Percentiles rank a stretch among this genome's conserved stretches.
These are phyloP conservation scores for Gulo gulo DNA, from an alignment of 2,113 vertebrate species.

Conservation along the genomic window DNA sequence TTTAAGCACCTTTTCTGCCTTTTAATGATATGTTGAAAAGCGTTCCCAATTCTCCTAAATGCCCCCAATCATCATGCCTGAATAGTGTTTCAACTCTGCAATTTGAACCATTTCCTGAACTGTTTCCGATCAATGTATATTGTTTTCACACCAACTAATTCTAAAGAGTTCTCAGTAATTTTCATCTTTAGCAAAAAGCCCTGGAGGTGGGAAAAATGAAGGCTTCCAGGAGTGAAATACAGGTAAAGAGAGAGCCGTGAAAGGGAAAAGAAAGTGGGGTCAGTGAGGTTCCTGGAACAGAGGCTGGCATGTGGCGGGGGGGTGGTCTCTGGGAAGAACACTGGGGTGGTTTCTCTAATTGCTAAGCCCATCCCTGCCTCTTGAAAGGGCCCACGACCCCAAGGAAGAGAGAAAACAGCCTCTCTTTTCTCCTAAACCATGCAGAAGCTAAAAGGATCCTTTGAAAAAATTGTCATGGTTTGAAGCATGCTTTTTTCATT, in stretches of 20 bases:
- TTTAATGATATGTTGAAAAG: slow-evolving; percentile 21
- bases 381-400: not conserved
- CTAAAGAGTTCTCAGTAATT: slow-evolving; percentile 44
- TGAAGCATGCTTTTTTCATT: not conserved
- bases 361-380: not conserved
- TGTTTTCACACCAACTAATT: slow-evolving; percentile 49
- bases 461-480: not conserved
- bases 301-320: not conserved
- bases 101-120: slow-evolving; percentile 57
- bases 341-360: not conserved
- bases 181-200: slow-evolving; percentile 18
- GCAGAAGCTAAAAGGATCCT: not conserved
- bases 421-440: not conserved
- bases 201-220: not conserved
- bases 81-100: slow-evolving; percentile 45
- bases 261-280: not conserved
- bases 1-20: not conserved
- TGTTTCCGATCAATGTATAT: not conserved
- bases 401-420: not conserved
- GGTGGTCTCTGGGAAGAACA: not conserved
- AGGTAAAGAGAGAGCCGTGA: not conserved
- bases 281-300: not conserved
- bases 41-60: slow-evolving; percentile 20
- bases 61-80: not conserved
- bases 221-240: not conserved